Evolutionary conservation across 2,888 invertebrate genomes (phyloP).

Genomic region (Melinaea marsaeus): DNA sequence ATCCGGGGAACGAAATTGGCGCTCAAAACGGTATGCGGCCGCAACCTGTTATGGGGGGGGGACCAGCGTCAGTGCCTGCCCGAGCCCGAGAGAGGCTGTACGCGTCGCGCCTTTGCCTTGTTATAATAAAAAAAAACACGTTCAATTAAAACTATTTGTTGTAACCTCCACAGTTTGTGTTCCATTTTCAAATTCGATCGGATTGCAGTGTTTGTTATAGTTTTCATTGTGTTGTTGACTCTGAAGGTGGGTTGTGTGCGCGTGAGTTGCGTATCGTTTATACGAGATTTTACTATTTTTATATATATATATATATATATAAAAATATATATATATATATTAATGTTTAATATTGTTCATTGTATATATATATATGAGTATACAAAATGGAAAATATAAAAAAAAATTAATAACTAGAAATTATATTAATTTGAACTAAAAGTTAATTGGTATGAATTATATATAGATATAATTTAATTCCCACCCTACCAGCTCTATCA

Average conservation of each 20-base stretch:
- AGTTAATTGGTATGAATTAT: too few species aligned
- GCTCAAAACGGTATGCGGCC: slow-evolving; percentile 65
- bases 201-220: slow-evolving; percentile 68
- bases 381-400: too few species aligned
- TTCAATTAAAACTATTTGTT: slow-evolving; percentile 39
- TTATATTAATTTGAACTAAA: too few species aligned
- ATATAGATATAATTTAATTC: too few species aligned
- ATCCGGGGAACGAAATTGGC: slow-evolving; percentile 66
- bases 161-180: slow-evolving; percentile 29
- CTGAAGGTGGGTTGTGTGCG: slow-evolving; percentile 60
- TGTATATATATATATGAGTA: too few species aligned
- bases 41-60: slow-evolving; percentile 67
- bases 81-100: slow-evolving; percentile 49
- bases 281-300: too few species aligned
- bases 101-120: slow-evolving; percentile 36
- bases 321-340: too few species aligned
- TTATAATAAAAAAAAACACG: slow-evolving; percentile 40
- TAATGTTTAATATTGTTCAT: too few species aligned
- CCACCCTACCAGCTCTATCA: too few species aligned
- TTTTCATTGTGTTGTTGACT: slow-evolving; percentile 58
- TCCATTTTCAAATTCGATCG: slow-evolving; percentile 37
- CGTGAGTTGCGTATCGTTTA: slow-evolving; percentile 9
- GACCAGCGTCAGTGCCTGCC: slow-evolving; percentile 49
- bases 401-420: too few species aligned
- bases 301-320: too few species aligned